phyloP scores from a whole-genome alignment of 2,113 vertebrate species.

The Brachionichthys hirsutus region DNA sequence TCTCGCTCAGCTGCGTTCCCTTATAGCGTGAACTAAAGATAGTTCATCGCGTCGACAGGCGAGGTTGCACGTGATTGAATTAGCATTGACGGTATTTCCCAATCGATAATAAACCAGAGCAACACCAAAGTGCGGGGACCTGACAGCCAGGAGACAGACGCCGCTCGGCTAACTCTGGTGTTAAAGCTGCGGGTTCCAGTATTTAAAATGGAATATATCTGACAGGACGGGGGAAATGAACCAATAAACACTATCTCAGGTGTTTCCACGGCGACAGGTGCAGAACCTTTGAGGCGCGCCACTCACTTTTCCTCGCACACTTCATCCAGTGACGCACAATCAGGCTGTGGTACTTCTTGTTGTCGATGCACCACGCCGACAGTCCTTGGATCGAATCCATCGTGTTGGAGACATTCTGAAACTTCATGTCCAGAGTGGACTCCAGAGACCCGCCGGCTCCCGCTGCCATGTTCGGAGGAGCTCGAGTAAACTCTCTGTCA shows the following conservation, averaged over 20 bases:
- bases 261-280: neutral
- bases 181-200: too few species aligned
- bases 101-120: too few species aligned
- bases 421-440: slow-evolving; percentile 84
- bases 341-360: slow-evolving; percentile 90
- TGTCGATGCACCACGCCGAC: slow-evolving; percentile 93
- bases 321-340: slow-evolving; percentile 93
- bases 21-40: too few species aligned
- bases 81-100: too few species aligned
- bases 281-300: neutral
- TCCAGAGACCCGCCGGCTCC: slow-evolving; percentile 84
- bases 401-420: slow-evolving; percentile 88
- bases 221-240: neutral
- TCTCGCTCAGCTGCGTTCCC: too few species aligned
- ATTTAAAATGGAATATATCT: too few species aligned
- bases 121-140: too few species aligned
- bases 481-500: slow-evolving; percentile 13
- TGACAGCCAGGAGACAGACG: too few species aligned
- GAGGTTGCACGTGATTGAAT: too few species aligned
- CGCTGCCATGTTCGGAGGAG: slow-evolving; percentile 85
- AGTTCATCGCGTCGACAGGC: too few species aligned
- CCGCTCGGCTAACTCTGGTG: too few species aligned
- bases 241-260: neutral
- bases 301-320: slow-evolving; percentile 92
- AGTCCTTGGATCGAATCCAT: slow-evolving; percentile 96